phyloP scores from a whole-genome alignment of 2,888 invertebrate genomes.

The Ophion obscuratus region DNA sequence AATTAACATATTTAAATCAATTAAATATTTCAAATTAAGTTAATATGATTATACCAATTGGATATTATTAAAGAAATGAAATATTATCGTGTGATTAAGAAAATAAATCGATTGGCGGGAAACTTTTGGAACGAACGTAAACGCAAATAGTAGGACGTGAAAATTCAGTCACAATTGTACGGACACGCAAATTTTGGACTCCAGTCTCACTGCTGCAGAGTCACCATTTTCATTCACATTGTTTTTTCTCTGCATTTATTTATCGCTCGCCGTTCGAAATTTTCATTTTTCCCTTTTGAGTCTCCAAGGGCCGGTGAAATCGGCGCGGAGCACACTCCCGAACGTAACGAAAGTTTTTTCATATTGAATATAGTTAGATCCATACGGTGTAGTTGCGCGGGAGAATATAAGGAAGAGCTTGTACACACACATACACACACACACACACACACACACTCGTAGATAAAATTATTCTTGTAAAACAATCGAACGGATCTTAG shows the following conservation, averaged over 20 bases:
- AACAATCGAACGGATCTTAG: conserved; percentile 47
- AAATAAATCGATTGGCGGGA: not conserved
- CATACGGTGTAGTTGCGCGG: conserved; percentile 48
- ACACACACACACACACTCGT: conserved; percentile 17
- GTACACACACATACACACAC: conserved; percentile 14
- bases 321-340: conserved; percentile 58
- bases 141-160: not conserved
- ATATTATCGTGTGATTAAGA: not conserved
- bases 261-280: conserved; percentile 13
- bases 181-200: not conserved
- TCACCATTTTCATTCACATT: not conserved
- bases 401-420: conserved; percentile 40
- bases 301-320: conserved; percentile 44
- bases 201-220: not conserved
- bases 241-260: conserved; percentile 3
- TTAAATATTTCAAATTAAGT: not conserved
- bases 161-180: too few species aligned
- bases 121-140: not conserved
- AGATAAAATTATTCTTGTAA: conserved; percentile 67
- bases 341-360: conserved; percentile 66
- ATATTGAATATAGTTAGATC: conserved; percentile 32
- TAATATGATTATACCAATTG: not conserved
- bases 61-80: not conserved
- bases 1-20: too few species aligned
- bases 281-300: conserved; percentile 19